Evolutionary conservation across 2,797 vertebrate genomes (phyloP).

Genomic region (Rhinoraja longicauda): DNA sequence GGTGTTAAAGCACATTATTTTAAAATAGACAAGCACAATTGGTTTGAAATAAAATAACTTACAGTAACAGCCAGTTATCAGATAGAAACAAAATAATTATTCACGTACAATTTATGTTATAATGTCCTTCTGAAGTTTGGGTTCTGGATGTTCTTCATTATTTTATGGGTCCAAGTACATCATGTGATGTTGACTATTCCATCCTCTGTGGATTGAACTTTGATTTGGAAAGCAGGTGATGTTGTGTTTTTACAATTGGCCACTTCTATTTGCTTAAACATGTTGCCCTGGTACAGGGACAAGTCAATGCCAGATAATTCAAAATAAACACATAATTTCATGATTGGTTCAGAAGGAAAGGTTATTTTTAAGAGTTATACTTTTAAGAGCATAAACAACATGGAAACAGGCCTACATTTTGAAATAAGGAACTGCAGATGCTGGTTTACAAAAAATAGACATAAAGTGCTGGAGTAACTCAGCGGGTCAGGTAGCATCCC

Average conservation of each 20-base stretch:
- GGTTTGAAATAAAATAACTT: neutral
- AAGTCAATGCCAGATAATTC: neutral
- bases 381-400: too few relatives aligned
- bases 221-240: neutral
- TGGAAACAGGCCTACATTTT: too few relatives aligned
- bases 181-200: neutral
- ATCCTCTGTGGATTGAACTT: neutral
- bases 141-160: neutral
- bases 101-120: neutral
- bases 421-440: too few relatives aligned
- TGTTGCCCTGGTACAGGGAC: neutral
- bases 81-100: neutral
- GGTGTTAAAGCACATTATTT: neutral
- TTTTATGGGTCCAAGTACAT: neutral
- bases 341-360: neutral
- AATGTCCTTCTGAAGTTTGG: neutral
- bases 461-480: too few relatives aligned
- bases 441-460: too few relatives aligned
- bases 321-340: conserved; percentile 6
- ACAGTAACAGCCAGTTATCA: neutral
- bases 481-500: too few relatives aligned
- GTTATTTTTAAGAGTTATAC: too few relatives aligned
- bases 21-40: neutral
- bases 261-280: neutral
- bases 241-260: neutral